Base-by-base conservation (phyloP, 2,888 invertebrate genomes). In the Galerucella nymphaeae region DNA sequence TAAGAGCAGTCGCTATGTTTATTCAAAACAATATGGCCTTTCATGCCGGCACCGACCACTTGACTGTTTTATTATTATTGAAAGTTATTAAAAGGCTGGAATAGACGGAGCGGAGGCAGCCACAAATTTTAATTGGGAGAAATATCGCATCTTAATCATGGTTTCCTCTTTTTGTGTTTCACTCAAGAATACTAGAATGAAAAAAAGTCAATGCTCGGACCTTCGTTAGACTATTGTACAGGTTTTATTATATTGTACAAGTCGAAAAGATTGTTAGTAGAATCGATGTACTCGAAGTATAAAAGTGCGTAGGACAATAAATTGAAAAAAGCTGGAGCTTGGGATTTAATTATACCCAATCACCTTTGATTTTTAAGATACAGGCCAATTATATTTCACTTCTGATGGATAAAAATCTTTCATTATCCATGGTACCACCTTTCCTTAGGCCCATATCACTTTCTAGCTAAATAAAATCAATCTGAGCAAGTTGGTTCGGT, bases 1-100 rank as follows among this genome's bases (percentile, higher is more conserved):
- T 81, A 82, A 83, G 84, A 83, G 84, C 84, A 82, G 83, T 80
- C 82, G 81, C 82, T 83, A n/a, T 83, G 83, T 84, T 83, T 83
- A 80, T 79, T 79, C 76, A 76, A 79, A 82, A 84, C 84, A 84
- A 84, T 84, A 79, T 75, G 76, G 79, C 80, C 83, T 83, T 84
- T 84, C 81, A 83, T 83, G 75, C 77, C 71, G 30, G 65, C 77
- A 78, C 81, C 79, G 82, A 77, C 82, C 83, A 80, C 83, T 83
- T 82, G 83, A 83, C 83, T 83, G 80, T 77, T 77, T 77, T 77
- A 77, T 77, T 77, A 77, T 77, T 76, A 75, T 76, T 76, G 73
- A 75, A 77, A 77, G 76, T 75, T 77, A 77, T 77, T 77, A 76
- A 76, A 75, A 70, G 68, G 77, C 50, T 50, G 72, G 70, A 70